phyloP scores from a whole-genome alignment of 2,113 vertebrate species.

The Nannobrachium achirus region DNA sequence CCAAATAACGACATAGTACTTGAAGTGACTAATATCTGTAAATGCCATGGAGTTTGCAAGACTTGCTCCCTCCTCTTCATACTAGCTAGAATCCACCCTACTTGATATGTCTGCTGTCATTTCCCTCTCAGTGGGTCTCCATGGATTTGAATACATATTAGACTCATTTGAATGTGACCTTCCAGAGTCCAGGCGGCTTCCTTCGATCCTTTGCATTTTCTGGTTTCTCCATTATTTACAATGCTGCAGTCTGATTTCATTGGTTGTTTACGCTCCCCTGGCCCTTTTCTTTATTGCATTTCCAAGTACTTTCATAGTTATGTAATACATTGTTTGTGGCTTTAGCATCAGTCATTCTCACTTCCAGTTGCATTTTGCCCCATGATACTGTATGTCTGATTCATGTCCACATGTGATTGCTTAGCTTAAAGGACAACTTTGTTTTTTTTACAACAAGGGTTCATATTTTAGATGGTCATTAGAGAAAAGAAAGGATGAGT shows the following conservation, averaged over 20 bases:
- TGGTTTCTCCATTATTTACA: neutral
- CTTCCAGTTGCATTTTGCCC: neutral
- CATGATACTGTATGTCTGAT: neutral
- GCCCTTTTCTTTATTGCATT: neutral
- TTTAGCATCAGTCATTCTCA: neutral
- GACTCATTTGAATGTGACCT: constrained; percentile 33
- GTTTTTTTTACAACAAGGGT: no score
- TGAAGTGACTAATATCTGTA: no score
- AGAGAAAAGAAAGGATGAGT: no score
- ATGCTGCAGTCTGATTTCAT: constrained; percentile 21
- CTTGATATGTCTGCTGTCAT: neutral
- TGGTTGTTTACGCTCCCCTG: constrained; percentile 1
- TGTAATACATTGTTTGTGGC: neutral
- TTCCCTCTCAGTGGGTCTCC: neutral
- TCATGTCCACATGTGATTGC: no score
- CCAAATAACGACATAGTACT: no score
- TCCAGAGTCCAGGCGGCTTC: no score
- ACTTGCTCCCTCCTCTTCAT: neutral
- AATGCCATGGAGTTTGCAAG: no score
- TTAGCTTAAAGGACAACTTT: no score
- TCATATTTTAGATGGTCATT: no score
- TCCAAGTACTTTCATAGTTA: constrained; percentile 4
- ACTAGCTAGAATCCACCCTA: neutral
- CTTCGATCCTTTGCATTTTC: neutral
- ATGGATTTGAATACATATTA: constrained; percentile 37